A percentile compares a stretch with the other conserved stretches of the same genome.
These are phyloP conservation scores for Heliothis subflexa DNA, from an alignment of 1,140 invertebrate genomes.

Conservation along the genomic window DNA sequence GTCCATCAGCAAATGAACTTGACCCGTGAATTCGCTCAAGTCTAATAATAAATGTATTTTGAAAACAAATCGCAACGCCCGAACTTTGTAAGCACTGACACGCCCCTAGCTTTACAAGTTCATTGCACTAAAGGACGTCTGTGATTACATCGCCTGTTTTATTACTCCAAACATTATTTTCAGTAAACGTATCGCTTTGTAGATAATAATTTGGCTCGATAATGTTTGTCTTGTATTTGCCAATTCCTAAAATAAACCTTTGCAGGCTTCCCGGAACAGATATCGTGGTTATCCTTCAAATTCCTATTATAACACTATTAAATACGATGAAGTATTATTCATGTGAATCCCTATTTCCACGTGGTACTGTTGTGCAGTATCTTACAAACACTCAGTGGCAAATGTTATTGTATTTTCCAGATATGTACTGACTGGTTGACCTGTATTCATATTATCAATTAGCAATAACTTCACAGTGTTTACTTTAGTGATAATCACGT, in stretches of 20 bases:
- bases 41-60: constrained; percentile 45
- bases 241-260: constrained; percentile 25
- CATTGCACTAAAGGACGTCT: constrained; percentile 40
- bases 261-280: neutral
- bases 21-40: constrained; percentile 27
- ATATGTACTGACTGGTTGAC: neutral
- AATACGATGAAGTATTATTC: no score
- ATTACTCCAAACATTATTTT: neutral
- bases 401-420: neutral
- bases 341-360: neutral
- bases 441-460: constrained; percentile 4
- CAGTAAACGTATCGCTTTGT: neutral
- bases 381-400: neutral
- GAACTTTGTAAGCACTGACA: constrained; percentile 25
- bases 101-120: constrained; percentile 35
- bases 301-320: neutral
- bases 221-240: constrained; percentile 9
- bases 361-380: neutral
- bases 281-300: neutral
- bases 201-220: constrained; percentile 23
- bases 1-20: constrained; percentile 24
- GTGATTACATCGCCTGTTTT: constrained; percentile 24
- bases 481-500: neutral
- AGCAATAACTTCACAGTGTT: neutral
- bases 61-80: constrained; percentile 28